These are phyloP conservation scores for Triplophysa bombifrons DNA, from an alignment of 2,797 vertebrate genomes.

Conservation along the genomic window DNA sequence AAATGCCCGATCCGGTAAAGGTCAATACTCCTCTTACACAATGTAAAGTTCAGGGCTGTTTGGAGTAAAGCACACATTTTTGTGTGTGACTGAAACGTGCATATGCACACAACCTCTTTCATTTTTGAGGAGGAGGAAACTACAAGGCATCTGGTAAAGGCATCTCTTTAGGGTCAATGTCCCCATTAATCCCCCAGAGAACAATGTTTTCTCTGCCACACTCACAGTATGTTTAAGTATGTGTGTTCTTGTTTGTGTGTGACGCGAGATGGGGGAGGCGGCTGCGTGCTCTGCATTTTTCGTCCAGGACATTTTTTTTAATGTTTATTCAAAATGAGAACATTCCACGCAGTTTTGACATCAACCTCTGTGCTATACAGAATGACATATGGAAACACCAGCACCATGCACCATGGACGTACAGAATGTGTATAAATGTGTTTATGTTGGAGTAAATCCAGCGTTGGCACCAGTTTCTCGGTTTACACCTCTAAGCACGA, in stretches of 20 bases:
- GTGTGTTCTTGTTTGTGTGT: conserved; percentile 37
- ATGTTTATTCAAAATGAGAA: conserved; percentile 78
- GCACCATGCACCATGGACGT: conserved; percentile 66
- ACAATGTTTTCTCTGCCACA: conserved; percentile 58
- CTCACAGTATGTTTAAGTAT: conserved; percentile 32
- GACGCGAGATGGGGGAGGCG: conserved; percentile 47
- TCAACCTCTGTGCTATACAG: conserved; percentile 68
- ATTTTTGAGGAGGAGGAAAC: conserved; percentile 64
- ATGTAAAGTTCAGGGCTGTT: conserved; percentile 4
- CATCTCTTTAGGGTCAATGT: conserved; percentile 77
- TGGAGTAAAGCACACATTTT: conserved; percentile 54
- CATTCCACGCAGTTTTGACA: conserved; percentile 79
- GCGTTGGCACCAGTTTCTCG: conserved; percentile 69
- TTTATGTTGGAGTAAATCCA: conserved; percentile 50
- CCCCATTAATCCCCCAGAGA: conserved; percentile 61
- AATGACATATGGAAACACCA: conserved; percentile 71
- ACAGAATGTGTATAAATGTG: conserved; percentile 16
- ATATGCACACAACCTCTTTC: conserved; percentile 31
- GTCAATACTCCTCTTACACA: conserved; percentile 21
- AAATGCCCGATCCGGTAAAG: background rate
- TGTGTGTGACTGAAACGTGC: conserved; percentile 49
- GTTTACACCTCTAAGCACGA: conserved; percentile 76
- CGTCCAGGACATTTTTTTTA: conserved; percentile 50
- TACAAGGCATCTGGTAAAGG: conserved; percentile 86
- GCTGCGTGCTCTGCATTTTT: conserved; percentile 65